Base-by-base conservation (phyloP, 2,797 vertebrate species). In the Erpetoichthys calabaricus region DNA sequence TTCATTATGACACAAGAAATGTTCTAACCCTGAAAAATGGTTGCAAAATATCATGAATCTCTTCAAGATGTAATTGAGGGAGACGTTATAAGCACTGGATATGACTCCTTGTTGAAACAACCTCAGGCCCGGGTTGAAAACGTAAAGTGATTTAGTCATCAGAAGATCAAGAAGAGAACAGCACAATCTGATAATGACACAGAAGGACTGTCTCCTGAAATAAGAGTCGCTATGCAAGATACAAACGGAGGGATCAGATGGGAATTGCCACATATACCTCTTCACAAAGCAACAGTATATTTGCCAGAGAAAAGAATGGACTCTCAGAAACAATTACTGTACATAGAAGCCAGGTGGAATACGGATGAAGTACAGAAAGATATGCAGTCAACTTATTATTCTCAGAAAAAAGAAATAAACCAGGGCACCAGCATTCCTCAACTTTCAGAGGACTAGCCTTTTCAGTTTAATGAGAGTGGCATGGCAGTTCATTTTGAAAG, bases 71-170 rank as follows among this genome's bases (percentile, higher is more conserved):
- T 25, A 25, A 25, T 25, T 25, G 25, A 25, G 25, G 25, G 25
- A 25, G 25, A 25, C 25, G 2, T 25, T 25, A 25, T 25, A 25
- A 25, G 25, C 25, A 25, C 25, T 25, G 55, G 55, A 45, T 45
- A 56, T 56, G 45, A 56, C 47, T 56, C 55, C 42, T 45, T 56
- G 41, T 45, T 56, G 44, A 56, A 45, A 45, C 55, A 56, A 25
- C 55, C 47, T 56, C 45, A 56, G 47, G 47, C 55, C 9, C n/a
- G 55, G 47, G 55, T 45, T 45, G 55, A 56, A 56, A 44, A 56
- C n/a, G 43, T 56, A 56, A 56, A 56, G 9, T n/a, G 54, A 56
- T 47, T 6, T 46, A 47, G 6, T 47, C 5, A 47, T 47, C 46
- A 5, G 46, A 47, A 6, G 46, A 47, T 47, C 6, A 47, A 5